Percentiles rank a stretch among this genome's conserved stretches.
Evolutionary conservation across 2,797 vertebrate species (phyloP).

Genomic region (Sebastes kiyomatsui): DNA sequence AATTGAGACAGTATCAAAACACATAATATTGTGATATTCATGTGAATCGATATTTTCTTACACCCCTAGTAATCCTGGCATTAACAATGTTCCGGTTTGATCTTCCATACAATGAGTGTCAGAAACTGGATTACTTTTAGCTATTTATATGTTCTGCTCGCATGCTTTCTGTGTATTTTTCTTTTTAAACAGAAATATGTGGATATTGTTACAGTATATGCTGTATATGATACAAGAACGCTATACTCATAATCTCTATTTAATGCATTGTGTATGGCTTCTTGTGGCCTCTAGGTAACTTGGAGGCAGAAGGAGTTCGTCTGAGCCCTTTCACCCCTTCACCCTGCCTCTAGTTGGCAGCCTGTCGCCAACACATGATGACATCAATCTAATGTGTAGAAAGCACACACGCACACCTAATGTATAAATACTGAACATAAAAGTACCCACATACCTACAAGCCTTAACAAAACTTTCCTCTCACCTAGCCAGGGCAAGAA

Average conservation of each 20-base stretch:
- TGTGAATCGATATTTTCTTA: too few relatives aligned
- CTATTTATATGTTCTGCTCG: background rate
- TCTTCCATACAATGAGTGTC: too few relatives aligned
- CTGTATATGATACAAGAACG: background rate
- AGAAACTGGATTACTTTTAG: too few relatives aligned
- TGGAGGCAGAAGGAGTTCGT: background rate
- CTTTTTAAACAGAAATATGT: background rate
- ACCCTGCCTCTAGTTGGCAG: conserved; percentile 60
- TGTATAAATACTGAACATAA: conserved; percentile 13
- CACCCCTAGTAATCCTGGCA: background rate
- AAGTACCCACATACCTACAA: background rate
- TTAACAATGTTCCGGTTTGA: background rate
- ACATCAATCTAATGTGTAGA: conserved; percentile 65
- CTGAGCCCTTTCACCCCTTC: conserved; percentile 33
- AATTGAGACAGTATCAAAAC: too few relatives aligned
- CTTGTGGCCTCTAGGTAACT: background rate
- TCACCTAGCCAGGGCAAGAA: conserved; percentile 28
- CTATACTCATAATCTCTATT: background rate
- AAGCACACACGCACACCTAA: background rate
- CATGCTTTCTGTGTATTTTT: background rate
- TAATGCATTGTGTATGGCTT: background rate
- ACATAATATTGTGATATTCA: too few relatives aligned
- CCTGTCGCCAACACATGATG: conserved; percentile 46
- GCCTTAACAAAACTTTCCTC: conserved; percentile 36
- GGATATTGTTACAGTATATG: background rate